Base-by-base conservation (phyloP, 2,888 invertebrate species). In the Pammene aurita region DNA sequence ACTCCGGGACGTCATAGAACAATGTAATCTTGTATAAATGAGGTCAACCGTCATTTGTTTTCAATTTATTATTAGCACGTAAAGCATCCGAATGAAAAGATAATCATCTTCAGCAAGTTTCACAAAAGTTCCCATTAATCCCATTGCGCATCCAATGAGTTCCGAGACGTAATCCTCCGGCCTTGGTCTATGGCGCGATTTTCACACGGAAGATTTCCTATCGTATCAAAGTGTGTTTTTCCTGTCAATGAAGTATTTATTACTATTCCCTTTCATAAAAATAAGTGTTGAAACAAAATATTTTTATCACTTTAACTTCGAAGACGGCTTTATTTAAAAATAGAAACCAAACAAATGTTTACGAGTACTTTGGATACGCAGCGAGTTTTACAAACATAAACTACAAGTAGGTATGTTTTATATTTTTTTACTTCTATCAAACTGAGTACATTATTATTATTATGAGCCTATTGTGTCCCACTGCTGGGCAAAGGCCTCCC, bases 121-220 rank as follows among this genome's bases (percentile, higher is more conserved):
- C 16, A 26, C 14, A 46, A 35, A 62, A 55, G 34, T 52, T 64
- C 44, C 34, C 34, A 44, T 26, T 44, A 52, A 46, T 64, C 44
- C 34, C 34, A 44, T 26, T 44, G 42, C 58, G 50, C 16, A 58
- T 18, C 18, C 16, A 34, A 11, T 61, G n/a, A 56, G 34, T 35
- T 67, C 62, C 56, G 56, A 57, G 50, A 67, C 35, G 63, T 58
- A 68, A 68, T 58, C 57, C 57, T 63, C 67, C 63, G 57, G 52
- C 68, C 68, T 68, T 58, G 52, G 52, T 18, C 52, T 57, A 52
- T 46, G 50, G 50, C 38, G 38, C 46, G 50, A 18, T 63, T 44
- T 26, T 62, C 62, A n/a, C 35, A 64, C 57, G 63, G 68, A 58
- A 68, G 18, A 64, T 64, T 64, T 50, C 57, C 52, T 50, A 64